A percentile compares a stretch with the other conserved stretches of the same genome.
These are phyloP conservation scores for Lutraria rhynchaena DNA, from an alignment of 1,140 invertebrate species.

Conservation along the genomic window DNA sequence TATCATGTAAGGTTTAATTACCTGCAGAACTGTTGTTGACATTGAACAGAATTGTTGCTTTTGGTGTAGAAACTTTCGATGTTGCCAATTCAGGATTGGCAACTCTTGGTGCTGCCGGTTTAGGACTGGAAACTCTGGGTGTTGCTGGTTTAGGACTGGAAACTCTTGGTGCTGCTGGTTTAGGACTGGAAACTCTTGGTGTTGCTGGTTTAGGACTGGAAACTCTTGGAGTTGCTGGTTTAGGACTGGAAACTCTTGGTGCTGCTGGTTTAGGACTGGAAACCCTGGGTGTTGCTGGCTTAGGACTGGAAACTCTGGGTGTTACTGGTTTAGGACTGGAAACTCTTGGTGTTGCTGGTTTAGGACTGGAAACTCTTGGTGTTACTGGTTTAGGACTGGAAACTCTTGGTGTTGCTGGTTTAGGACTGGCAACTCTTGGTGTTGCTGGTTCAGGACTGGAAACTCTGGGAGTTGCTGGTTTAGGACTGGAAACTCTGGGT, in stretches of 20 bases:
- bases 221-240: not conserved
- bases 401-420: constrained; percentile 20
- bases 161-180: constrained; percentile 15
- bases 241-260: constrained; percentile 26
- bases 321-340: constrained; percentile 19
- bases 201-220: constrained; percentile 11
- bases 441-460: constrained; percentile 34
- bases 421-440: constrained; percentile 39
- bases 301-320: constrained; percentile 39
- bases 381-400: constrained; percentile 20
- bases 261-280: constrained; percentile 17
- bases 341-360: constrained; percentile 37
- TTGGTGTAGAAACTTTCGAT: constrained; percentile 5
- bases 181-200: not conserved
- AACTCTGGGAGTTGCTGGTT: constrained; percentile 24
- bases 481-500: constrained; percentile 19
- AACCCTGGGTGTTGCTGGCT: constrained; percentile 17
- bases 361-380: constrained; percentile 19
- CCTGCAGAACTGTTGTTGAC: constrained; percentile 23
- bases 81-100: constrained; percentile 19
- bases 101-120: not conserved
- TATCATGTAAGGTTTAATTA: too few relatives aligned
- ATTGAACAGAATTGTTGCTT: not conserved
- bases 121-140: constrained; percentile 12
- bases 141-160: constrained; percentile 19